Evolutionary conservation across 2,113 vertebrate genomes (phyloP), one percentile per base, ranked within the genome.

Genomic region (Hippocampus barbouri): DNA sequence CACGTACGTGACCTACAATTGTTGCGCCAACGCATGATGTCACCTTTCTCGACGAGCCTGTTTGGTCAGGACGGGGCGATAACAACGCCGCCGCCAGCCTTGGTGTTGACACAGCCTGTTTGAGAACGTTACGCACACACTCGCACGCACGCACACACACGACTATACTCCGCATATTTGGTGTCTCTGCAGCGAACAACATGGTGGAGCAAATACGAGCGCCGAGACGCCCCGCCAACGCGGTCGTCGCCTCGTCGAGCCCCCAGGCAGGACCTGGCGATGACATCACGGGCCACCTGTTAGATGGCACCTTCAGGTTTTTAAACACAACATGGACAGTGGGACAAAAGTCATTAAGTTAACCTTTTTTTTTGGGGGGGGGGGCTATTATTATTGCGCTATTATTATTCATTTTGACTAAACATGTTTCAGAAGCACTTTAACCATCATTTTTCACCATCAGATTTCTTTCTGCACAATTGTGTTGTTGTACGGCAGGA

Each of bases 201-300:
- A 93, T 91, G 91, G 91, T 91, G 83, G 89, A 89, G 68, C 89
- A 91, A 74, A 87, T 79, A 30, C 88, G 87, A 78, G 64, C 71
- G 61, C 68, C 56, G 1, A 79, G 66, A 25, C 81, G 34, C 11
- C 85, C 71, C 8, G 80, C 83, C 16, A 21, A 21, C 7, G 49
- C 20, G 14, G 59, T 34, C 25, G 27, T 16, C 57, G 25, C 6
- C 25, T 30, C 59, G 16, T 78, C 76, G 12, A 78, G 77, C 71
- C 82, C 86, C 85, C 90, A 85, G 91, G 90, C 91, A 90, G 91
- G 90, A 85, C 89, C 88, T 89, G 84, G 82, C 30, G 89, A 87
- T 79, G 82, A 79, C 66, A 82, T 81, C 69, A 38, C 80, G 16
- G 59, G 68, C 21, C 59, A 38, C 66, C 65, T 70, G 72, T 78